Percentiles rank a stretch among this genome's conserved stretches.
Evolutionary conservation across 2,113 vertebrate genomes (phyloP).

Genomic region (Oophaga pumilio): DNA sequence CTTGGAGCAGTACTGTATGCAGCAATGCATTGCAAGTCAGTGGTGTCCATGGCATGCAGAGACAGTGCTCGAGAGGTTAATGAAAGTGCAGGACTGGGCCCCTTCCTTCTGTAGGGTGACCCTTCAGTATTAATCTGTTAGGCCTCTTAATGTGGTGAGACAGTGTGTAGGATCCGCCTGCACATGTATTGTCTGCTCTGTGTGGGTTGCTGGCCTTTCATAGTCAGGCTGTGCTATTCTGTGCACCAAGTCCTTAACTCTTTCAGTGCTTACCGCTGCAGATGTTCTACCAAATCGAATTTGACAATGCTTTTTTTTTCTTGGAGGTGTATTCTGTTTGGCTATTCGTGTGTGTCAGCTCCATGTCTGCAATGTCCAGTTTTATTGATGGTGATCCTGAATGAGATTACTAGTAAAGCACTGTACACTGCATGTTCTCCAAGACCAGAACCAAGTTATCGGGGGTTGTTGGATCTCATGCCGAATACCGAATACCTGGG

Average conservation of each 20-base stretch:
- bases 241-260: slow-evolving; percentile 24
- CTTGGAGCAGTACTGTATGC: neutral
- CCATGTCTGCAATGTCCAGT: too few relatives aligned
- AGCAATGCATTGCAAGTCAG: neutral
- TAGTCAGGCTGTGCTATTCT: slow-evolving; percentile 14
- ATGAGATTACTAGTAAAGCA: too few relatives aligned
- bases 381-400: too few relatives aligned
- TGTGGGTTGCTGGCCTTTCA: slow-evolving; percentile 55
- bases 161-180: slow-evolving; percentile 41
- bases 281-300: neutral
- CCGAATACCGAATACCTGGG: too few relatives aligned
- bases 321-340: neutral
- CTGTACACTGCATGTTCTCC: too few relatives aligned
- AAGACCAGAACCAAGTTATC: too few relatives aligned
- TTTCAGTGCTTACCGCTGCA: neutral
- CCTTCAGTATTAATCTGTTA: slow-evolving; percentile 11
- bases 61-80: neutral
- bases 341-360: neutral
- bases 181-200: slow-evolving; percentile 46
- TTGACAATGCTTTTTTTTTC: neutral
- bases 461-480: too few relatives aligned
- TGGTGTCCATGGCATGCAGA: too few relatives aligned
- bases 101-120: slow-evolving; percentile 14
- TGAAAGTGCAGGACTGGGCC: neutral
- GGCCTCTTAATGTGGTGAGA: slow-evolving; percentile 14